phyloP scores from a whole-genome alignment of 1,140 invertebrate genomes.

The Anadara kagoshimensis region DNA sequence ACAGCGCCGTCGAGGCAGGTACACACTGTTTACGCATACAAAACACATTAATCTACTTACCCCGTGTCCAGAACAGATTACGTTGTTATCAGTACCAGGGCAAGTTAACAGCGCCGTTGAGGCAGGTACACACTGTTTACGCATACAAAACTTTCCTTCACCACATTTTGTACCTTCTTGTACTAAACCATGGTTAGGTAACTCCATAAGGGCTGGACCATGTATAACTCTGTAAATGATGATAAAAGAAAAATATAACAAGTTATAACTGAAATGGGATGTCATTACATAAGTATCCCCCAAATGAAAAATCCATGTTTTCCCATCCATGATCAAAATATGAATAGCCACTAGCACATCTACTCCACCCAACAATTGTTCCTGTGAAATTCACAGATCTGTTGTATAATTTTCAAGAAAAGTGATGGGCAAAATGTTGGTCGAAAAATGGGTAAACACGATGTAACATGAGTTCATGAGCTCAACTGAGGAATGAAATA shows the following conservation, averaged over 20 bases:
- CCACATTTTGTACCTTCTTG: slow-evolving; percentile 70
- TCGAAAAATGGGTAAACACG: too few relatives aligned
- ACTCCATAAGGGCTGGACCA: slow-evolving; percentile 62
- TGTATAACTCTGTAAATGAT: slow-evolving; percentile 58
- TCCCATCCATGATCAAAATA: too few relatives aligned
- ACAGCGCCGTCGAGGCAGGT: slow-evolving; percentile 41
- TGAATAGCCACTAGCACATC: too few relatives aligned
- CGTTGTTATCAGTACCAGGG: slow-evolving; percentile 41
- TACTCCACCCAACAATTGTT: too few relatives aligned
- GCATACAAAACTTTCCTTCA: slow-evolving; percentile 57
- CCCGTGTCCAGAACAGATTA: slow-evolving; percentile 86
- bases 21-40: slow-evolving; percentile 64
- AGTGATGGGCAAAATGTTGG: too few relatives aligned
- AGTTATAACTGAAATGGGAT: too few relatives aligned
- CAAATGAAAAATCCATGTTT: too few relatives aligned
- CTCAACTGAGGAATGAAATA: too few relatives aligned
- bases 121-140: slow-evolving; percentile 58
- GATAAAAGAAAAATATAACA: neutral
- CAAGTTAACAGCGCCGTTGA: slow-evolving; percentile 49
- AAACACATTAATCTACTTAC: slow-evolving; percentile 26
- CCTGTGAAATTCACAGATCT: too few relatives aligned
- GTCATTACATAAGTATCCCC: too few relatives aligned
- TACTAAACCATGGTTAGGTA: slow-evolving; percentile 68
- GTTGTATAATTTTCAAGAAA: too few relatives aligned
- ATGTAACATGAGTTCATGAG: too few relatives aligned